Conservation (phyloP, 1,140 invertebrate genomes). For the Tigriopus japonicus region DNA sequence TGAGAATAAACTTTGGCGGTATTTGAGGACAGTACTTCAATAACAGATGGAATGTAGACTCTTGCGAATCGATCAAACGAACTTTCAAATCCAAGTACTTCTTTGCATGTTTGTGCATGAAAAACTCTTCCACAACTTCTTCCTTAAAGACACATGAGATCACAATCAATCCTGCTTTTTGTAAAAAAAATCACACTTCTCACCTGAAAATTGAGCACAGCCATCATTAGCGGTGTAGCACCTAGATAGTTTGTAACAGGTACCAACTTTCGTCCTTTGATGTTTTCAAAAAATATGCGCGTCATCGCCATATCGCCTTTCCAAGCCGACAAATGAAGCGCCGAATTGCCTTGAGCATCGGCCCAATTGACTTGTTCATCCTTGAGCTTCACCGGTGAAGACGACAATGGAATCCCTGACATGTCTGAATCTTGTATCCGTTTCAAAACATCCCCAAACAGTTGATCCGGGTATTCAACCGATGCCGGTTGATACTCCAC, state of each 20-base stretch:
- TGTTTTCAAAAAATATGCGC: neutral
- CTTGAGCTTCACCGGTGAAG: neutral
- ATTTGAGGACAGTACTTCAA: neutral
- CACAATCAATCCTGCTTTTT: too few species aligned
- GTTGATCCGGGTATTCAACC: too few species aligned
- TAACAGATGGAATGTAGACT: constrained; percentile 1
- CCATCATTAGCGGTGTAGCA: neutral
- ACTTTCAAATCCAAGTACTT: neutral
- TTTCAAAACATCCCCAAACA: too few species aligned
- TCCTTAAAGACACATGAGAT: neutral
- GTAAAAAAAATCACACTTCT: too few species aligned
- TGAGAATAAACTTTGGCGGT: constrained; percentile 4
- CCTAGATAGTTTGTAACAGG: neutral
- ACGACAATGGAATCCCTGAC: too few species aligned
- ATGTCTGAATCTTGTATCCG: too few species aligned
- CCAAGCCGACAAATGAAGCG: neutral
- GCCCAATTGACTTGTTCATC: neutral
- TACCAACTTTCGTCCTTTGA: neutral
- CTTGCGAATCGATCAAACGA: neutral
- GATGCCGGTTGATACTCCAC: too few species aligned
- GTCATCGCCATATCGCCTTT: neutral
- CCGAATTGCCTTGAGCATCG: neutral
- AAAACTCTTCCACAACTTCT: constrained; percentile 6
- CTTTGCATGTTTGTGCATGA: constrained; percentile 6
- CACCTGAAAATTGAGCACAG: neutral